Conservation (phyloP, 2,113 vertebrate genomes). For the Peromyscus maniculatus region DNA sequence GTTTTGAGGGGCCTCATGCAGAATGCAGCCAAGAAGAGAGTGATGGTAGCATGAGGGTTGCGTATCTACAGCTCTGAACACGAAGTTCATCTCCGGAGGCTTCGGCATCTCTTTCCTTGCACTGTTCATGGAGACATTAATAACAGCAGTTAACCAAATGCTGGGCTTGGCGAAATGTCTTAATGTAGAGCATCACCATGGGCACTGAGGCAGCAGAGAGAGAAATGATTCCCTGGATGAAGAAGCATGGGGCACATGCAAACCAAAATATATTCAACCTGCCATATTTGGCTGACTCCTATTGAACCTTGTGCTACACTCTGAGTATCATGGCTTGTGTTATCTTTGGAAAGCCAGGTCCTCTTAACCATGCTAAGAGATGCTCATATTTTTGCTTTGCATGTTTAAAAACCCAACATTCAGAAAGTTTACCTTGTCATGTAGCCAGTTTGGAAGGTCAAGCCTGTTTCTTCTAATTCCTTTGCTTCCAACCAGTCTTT, state of each 20-base stretch:
- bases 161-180: not conserved
- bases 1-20: not conserved
- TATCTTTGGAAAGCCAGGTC: not conserved
- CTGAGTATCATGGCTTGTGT: not conserved
- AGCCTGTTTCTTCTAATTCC: not conserved
- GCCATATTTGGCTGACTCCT: not conserved
- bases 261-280: slow-evolving; percentile 18
- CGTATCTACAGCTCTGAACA: not conserved
- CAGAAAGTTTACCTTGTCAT: slow-evolving; percentile 7
- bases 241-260: not conserved
- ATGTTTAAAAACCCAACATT: not conserved
- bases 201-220: not conserved
- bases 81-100: not conserved
- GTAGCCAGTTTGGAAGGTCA: not conserved
- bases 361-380: not conserved
- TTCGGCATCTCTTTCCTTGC: slow-evolving; percentile 2
- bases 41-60: not conserved
- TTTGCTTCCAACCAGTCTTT: not conserved
- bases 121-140: slow-evolving; percentile 35
- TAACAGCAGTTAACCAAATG: slow-evolving; percentile 7
- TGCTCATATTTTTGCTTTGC: slow-evolving; percentile 41
- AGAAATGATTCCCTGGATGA: not conserved
- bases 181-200: not conserved
- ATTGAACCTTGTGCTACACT: not conserved
- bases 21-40: not conserved